Base-by-base conservation (phyloP, 2,888 invertebrate genomes). In the Sphaerophoria rueppellii region DNA sequence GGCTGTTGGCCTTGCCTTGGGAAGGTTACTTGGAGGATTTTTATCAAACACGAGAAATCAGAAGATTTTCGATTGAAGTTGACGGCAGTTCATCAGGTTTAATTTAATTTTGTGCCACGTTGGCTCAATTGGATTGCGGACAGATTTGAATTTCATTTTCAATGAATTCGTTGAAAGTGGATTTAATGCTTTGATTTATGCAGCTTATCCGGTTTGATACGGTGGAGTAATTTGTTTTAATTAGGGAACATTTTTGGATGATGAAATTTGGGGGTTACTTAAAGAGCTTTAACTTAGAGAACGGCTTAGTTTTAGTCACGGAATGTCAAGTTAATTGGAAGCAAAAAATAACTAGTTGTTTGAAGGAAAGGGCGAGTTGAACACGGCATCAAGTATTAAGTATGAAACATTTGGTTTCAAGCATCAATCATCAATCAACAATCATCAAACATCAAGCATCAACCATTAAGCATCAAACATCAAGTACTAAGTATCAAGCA, bases 101-200 rank as follows among this genome's bases (percentile, higher is more conserved):
- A 77, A 82, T 82, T 77, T 9, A 58, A 65, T 58, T 58, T 72
- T 76, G 52, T 58, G 32, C 58, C 37, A 73, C 67, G 81, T 54
- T 81, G 35, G n/a, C 63, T 50, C 37, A 34, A 14, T 37, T 34
- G 11, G 50, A 14, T 37, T 48, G 11, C 35, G 63, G 54, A 4
- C 48, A 14, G 24, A n/a, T 55, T 63, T 57, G 32, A 7, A 12
- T 46, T 46, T 34, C 43, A 9, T 4, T 12, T 55, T 37, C 58
- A 32, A 46, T 52, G 70, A 37, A 52, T 67, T 72, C 46, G 67
- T 74, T 69, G 73, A 76, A 48, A 76, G 58, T 63, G 43, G 71
- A 55, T 72, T 76, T 67, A 43, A 60, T 55, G 77, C 67, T 82
- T 55, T 77, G 82, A 82, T 82, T 82, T 82, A 82, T 82, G 55